phyloP scores from a whole-genome alignment of 2,113 vertebrate species.

The Catharus bicknelli region DNA sequence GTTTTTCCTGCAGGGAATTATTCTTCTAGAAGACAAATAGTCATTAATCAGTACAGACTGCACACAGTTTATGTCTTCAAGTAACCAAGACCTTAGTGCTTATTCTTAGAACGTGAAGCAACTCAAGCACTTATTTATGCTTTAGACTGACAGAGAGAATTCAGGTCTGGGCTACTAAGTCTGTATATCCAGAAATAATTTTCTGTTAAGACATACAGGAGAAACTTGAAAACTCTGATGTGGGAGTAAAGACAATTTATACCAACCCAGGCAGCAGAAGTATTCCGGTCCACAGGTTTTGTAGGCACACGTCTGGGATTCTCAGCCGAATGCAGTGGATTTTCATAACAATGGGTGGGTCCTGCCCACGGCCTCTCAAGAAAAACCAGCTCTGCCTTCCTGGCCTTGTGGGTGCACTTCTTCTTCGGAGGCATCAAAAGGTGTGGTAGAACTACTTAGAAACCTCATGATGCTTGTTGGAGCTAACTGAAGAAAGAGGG shows the following conservation, averaged over 20 bases:
- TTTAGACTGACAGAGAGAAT: not conserved
- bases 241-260: not conserved
- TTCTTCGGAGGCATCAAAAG: slow-evolving; percentile 86
- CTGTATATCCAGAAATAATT: not conserved
- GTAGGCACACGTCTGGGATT: slow-evolving; percentile 76
- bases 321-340: slow-evolving; percentile 50
- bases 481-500: not conserved
- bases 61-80: not conserved
- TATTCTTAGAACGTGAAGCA: not conserved
- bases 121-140: not conserved
- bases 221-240: not conserved
- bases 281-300: slow-evolving; percentile 58
- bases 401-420: slow-evolving; percentile 47
- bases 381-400: slow-evolving; percentile 82
- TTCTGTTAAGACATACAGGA: not conserved
- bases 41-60: not conserved
- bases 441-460: not conserved
- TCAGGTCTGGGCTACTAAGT: not conserved
- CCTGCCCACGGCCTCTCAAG: slow-evolving; percentile 78
- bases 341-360: slow-evolving; percentile 65
- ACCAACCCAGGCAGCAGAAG: slow-evolving; percentile 72
- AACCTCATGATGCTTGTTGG: slow-evolving; percentile 68
- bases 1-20: not conserved
- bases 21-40: not conserved
- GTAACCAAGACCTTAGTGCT: not conserved